Base-by-base conservation (phyloP, 2,888 invertebrate species). In the Abrostola triplasia region DNA sequence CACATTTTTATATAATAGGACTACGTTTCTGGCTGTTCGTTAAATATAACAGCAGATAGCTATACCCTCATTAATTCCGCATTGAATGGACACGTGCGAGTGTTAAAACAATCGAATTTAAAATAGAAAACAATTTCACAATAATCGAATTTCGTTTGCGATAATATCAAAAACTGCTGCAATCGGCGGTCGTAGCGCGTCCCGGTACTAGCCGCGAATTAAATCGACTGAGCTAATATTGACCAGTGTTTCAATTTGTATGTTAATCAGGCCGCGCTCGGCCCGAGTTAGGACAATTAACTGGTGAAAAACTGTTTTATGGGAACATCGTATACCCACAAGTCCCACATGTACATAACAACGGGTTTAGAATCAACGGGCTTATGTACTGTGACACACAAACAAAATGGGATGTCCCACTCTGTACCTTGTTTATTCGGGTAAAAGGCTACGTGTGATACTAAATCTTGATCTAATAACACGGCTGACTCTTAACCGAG, bases 191-290 rank as follows among this genome's bases (percentile, higher is more conserved):
- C 56, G 59, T 51, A 24, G 36, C 35, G 37, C 7, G 11, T 60
- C 35, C 49, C 5, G 54, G 47, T 37, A 60, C 44, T 42, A 52
- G 12, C 54, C 51, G 47, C 60, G 38, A 70, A 79, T 84, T 80
- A 83, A 82, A 84, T 82, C 64, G 75, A 76, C 73, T 80, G 68
- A 9, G 81, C 82, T 85, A 85, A 88, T 86, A 85, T 88, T 87
- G 79, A 81, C 83, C 84, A 73, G 70, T 74, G 80, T 79, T 84
- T 79, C 85, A 85, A 88, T 88, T 88, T 88, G 83, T 82, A 88
- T 88, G 82, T 79, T 85, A 87, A 88, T 85, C 79, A 82, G 57
- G 53, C 62, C 61, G 57, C 13, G 44, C 54, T 55, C 36, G 54
- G 42, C 52, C 61, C 53, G 52, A 75, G 67, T 68, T 76, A 74